Percentiles rank a stretch among this genome's conserved stretches.
Evolutionary conservation across 2,113 vertebrate species (phyloP).

Genomic region (Hydrolagus affinis): DNA sequence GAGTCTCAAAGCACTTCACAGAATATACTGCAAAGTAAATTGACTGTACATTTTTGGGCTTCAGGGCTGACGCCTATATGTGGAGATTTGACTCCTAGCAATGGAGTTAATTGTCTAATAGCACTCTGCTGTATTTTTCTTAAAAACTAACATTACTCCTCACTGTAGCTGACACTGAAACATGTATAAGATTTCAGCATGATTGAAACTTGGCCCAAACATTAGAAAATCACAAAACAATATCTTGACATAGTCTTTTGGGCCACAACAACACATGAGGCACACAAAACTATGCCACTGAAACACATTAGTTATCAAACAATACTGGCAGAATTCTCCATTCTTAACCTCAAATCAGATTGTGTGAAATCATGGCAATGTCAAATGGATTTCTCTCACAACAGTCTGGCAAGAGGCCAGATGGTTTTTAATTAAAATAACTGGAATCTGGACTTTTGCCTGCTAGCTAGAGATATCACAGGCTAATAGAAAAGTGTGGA

Average conservation of each 20-base stretch:
- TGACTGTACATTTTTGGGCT: no score
- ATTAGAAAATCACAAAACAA: neutral
- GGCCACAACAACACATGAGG: neutral
- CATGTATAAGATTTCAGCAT: no score
- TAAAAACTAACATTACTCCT: no score
- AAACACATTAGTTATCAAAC: neutral
- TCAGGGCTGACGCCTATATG: no score
- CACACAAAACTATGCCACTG: neutral
- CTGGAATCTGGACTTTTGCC: neutral
- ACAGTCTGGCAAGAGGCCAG: neutral
- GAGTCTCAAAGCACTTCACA: no score
- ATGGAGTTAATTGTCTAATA: no score
- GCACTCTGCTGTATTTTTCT: no score
- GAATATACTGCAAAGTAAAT: no score
- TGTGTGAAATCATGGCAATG: constrained; percentile 9
- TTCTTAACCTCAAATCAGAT: neutral
- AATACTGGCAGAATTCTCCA: neutral
- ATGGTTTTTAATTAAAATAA: constrained; percentile 23
- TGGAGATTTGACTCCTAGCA: no score
- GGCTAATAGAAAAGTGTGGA: no score
- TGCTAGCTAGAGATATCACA: neutral
- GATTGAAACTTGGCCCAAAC: neutral
- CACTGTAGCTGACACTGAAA: no score
- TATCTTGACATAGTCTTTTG: neutral
- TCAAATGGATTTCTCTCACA: neutral